phyloP scores from a whole-genome alignment of 2,797 vertebrate genomes.

The Dryobates pubescens region DNA sequence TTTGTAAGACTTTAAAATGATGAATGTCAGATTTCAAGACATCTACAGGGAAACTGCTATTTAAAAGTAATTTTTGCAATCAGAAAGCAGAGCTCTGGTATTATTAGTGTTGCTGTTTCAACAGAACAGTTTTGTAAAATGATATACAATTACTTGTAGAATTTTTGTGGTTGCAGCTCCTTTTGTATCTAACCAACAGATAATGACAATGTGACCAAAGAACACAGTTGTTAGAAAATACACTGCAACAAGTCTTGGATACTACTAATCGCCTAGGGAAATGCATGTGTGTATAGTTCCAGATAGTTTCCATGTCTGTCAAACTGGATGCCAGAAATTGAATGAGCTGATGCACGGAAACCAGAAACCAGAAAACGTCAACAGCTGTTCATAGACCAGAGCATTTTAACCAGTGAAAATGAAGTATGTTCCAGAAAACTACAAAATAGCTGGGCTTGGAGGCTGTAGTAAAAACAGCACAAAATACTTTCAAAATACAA shows the following conservation, averaged over 20 bases:
- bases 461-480: neutral
- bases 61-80: constrained; percentile 19
- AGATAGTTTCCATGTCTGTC: neutral
- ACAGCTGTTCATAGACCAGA: neutral
- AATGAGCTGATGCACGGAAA: neutral
- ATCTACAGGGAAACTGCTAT: neutral
- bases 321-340: neutral
- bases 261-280: neutral
- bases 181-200: neutral
- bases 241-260: neutral
- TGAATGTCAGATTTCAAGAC: constrained; percentile 32
- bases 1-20: constrained; percentile 17
- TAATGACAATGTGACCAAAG: neutral
- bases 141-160: neutral
- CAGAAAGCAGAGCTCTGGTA: neutral
- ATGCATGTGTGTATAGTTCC: neutral
- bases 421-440: neutral
- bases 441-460: neutral
- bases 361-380: neutral
- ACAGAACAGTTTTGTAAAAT: neutral
- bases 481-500: constrained; percentile 4
- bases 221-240: neutral
- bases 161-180: neutral
- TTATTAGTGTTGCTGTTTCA: neutral
- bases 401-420: neutral